Percentiles rank a stretch among this genome's conserved stretches.
phyloP scores from a whole-genome alignment of 2,888 invertebrate species.

The Miltochrista miniata region DNA sequence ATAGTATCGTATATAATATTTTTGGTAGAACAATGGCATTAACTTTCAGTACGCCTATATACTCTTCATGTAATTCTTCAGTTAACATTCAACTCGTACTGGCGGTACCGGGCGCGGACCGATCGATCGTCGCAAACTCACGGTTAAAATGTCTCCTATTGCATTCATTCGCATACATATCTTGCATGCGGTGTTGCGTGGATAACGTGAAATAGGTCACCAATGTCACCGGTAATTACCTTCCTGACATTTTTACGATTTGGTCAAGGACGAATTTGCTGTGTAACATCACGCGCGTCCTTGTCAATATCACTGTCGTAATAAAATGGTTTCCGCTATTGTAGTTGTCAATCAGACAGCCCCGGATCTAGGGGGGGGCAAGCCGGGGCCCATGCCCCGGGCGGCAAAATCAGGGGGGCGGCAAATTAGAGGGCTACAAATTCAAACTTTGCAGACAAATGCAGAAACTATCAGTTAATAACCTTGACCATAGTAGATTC shows the following conservation, averaged over 20 bases:
- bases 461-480: no score
- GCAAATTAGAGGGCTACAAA: no score
- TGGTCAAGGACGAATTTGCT: constrained; percentile 27
- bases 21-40: no score
- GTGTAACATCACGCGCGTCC: constrained; percentile 25
- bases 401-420: no score
- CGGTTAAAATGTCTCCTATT: constrained; percentile 40
- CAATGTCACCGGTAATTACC: constrained; percentile 11
- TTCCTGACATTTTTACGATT: constrained; percentile 19
- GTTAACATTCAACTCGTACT: constrained; percentile 51
- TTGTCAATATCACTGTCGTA: constrained; percentile 19
- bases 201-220: constrained; percentile 42
- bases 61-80: constrained; percentile 64
- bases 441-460: no score
- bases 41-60: constrained; percentile 16
- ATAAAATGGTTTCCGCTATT: not conserved
- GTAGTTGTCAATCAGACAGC: not conserved
- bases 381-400: no score
- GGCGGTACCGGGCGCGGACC: constrained; percentile 67
- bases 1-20: no score
- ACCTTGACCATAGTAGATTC: no score
- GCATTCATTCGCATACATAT: constrained; percentile 44
- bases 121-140: constrained; percentile 68
- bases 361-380: no score
- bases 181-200: constrained; percentile 24